Conservation (phyloP, 2,797 vertebrate genomes). For the Dermochelys coriacea region DNA sequence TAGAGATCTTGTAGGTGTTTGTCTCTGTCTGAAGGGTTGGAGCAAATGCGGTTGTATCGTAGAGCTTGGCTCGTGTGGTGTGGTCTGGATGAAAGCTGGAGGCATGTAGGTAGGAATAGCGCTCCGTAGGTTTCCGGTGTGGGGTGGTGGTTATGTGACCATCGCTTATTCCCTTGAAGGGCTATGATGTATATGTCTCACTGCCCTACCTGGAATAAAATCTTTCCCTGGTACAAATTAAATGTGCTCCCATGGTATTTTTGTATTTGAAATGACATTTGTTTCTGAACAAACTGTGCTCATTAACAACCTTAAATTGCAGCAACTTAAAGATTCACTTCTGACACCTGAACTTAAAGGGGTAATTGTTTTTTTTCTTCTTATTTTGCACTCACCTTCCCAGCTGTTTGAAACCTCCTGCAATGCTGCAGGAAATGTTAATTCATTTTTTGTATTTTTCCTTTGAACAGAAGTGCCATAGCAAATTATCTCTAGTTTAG, state of each 20-base stretch:
- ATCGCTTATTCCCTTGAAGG: conserved; percentile 4
- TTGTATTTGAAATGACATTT: conserved; percentile 23
- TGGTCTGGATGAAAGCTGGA: too few species aligned
- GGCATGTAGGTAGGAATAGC: too few species aligned
- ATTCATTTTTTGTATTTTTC: conserved; percentile 35
- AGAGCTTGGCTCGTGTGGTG: too few species aligned
- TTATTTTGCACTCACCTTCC: conserved; percentile 38
- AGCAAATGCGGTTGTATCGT: too few species aligned
- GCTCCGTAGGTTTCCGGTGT: too few species aligned
- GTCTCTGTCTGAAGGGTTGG: too few species aligned
- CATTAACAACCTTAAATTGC: conserved; percentile 38
- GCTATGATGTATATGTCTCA: background rate
- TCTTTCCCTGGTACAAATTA: conserved; percentile 2
- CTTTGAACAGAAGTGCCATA: conserved; percentile 27
- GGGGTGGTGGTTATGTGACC: too few species aligned
- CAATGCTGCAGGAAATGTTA: conserved; percentile 38
- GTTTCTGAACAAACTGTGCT: conserved; percentile 27
- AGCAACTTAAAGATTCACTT: conserved; percentile 20
- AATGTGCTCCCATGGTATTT: background rate
- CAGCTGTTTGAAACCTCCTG: conserved; percentile 46
- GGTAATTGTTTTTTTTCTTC: conserved; percentile 42
- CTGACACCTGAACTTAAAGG: conserved; percentile 39
- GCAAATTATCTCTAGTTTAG: conserved; percentile 43
- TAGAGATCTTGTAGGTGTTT: too few species aligned
- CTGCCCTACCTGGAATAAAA: background rate